phyloP scores from a whole-genome alignment of 1,140 invertebrate genomes.

The Tetramorium alpestre region DNA sequence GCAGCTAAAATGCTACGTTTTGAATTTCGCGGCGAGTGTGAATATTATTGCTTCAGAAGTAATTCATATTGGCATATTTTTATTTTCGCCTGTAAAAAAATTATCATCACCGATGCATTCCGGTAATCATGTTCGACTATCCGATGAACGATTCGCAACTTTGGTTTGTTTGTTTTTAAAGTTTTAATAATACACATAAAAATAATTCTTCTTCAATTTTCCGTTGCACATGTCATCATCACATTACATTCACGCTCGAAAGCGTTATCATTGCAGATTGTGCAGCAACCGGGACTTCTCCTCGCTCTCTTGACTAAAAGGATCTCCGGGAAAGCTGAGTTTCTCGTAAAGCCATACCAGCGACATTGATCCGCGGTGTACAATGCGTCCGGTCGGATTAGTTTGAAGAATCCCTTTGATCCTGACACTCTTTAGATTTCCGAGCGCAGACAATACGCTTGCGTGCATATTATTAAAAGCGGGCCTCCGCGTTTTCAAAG shows the following conservation, averaged over 20 bases:
- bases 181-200: not conserved
- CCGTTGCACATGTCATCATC: not conserved
- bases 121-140: not conserved
- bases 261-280: constrained; percentile 15
- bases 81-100: not conserved
- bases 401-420: constrained; percentile 54
- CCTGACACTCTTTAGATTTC: constrained; percentile 38
- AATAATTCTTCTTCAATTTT: not conserved
- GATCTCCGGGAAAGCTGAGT: constrained; percentile 37
- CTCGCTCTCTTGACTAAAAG: constrained; percentile 18
- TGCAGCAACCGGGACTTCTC: not conserved
- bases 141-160: not conserved
- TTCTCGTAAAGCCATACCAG: constrained; percentile 33
- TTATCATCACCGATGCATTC: not conserved
- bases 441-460: constrained; percentile 33
- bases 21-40: not conserved
- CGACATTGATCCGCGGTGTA: constrained; percentile 51
- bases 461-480: constrained; percentile 52
- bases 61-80: not conserved
- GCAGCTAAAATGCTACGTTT: not conserved
- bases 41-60: not conserved
- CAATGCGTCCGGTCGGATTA: constrained; percentile 44
- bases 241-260: constrained; percentile 1
- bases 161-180: not conserved
- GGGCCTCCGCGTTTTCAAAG: constrained; percentile 12